Conservation (phyloP, 2,888 invertebrate genomes). For the Hypena proboscidalis region DNA sequence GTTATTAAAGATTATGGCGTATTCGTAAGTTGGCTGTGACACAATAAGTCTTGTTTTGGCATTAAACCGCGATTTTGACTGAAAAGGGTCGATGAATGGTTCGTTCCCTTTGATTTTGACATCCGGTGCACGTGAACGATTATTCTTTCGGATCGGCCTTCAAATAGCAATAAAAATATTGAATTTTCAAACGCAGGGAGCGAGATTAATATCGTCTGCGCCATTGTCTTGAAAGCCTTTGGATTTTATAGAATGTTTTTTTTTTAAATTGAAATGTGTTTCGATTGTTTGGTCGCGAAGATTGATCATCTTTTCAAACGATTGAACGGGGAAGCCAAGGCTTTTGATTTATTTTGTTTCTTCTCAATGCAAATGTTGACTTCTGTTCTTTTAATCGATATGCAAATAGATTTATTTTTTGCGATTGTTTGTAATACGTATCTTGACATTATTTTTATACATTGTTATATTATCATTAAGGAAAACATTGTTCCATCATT, state of each 20-base stretch:
- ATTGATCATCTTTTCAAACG: constrained; percentile 12
- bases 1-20: constrained; percentile 15
- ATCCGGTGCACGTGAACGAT: constrained; percentile 80
- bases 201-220: constrained; percentile 44
- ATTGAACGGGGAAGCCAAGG: constrained; percentile 9
- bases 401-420: constrained; percentile 23
- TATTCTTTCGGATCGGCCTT: constrained; percentile 50
- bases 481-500: too few species aligned
- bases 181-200: constrained; percentile 46
- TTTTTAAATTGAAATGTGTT: constrained; percentile 20
- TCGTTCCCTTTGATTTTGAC: constrained; percentile 69
- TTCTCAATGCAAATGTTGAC: constrained; percentile 14
- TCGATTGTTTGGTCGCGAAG: constrained; percentile 14
- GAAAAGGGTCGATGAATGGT: constrained; percentile 67
- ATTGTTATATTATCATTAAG: too few species aligned
- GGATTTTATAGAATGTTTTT: constrained; percentile 14
- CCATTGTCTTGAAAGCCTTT: constrained; percentile 34
- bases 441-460: too few species aligned
- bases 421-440: too few species aligned
- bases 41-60: constrained; percentile 73
- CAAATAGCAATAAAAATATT: constrained; percentile 61
- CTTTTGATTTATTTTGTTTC: constrained; percentile 7
- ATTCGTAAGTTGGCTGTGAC: constrained; percentile 42
- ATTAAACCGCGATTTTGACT: constrained; percentile 68
- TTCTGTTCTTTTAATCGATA: constrained; percentile 17